These are phyloP conservation scores for Taxidea taxus DNA, from an alignment of 2,113 vertebrate genomes.

Conservation along the genomic window DNA sequence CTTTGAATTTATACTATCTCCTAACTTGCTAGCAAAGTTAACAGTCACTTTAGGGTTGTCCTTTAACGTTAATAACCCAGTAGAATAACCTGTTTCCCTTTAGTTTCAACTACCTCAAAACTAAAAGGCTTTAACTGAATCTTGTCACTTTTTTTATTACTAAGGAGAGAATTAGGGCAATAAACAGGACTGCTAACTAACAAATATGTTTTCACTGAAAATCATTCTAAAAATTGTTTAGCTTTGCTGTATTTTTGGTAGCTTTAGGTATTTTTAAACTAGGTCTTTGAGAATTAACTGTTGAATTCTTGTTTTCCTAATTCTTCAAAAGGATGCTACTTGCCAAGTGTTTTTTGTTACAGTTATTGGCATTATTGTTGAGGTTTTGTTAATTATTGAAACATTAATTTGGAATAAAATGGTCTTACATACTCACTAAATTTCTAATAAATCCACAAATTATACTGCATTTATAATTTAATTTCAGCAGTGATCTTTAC, in stretches of 20 bases:
- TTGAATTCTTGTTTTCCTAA: slow-evolving; percentile 17
- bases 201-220: neutral
- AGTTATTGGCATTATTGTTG: neutral
- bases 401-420: slow-evolving; percentile 7
- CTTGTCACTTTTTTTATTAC: neutral
- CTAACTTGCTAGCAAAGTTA: neutral
- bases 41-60: neutral
- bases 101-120: neutral
- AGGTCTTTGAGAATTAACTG: neutral
- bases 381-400: neutral
- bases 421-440: neutral
- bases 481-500: neutral
- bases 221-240: neutral
- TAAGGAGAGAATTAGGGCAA: neutral
- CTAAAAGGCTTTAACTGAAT: neutral
- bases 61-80: neutral
- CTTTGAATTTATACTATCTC: neutral
- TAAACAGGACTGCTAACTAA: neutral
- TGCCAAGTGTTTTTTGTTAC: neutral
- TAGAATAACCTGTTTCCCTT: neutral
- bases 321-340: neutral
- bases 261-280: slow-evolving; percentile 15
- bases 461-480: neutral
- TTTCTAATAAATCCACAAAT: neutral
- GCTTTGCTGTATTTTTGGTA: neutral